A percentile compares a stretch with the other conserved stretches of the same genome.
phyloP scores from a whole-genome alignment of 2,113 vertebrate genomes.

The Eublepharis macularius region DNA sequence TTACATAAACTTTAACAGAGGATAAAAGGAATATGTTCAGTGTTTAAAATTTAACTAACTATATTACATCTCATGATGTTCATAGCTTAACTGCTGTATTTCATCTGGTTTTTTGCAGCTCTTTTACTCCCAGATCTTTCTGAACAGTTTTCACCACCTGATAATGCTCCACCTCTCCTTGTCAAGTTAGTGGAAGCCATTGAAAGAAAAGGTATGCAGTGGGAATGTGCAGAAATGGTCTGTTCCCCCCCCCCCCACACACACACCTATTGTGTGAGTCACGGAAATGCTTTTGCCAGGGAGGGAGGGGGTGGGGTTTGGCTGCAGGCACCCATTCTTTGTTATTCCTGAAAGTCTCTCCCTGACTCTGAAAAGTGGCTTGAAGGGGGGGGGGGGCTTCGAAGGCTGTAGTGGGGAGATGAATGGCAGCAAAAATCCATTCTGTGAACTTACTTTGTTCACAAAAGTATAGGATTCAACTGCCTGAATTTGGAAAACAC shows the following conservation, averaged over 20 bases:
- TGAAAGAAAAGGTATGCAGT: constrained; percentile 90
- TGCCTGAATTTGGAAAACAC: not conserved
- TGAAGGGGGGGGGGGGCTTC: no score
- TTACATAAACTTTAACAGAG: constrained; percentile 30
- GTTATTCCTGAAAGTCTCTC: no score
- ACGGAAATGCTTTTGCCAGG: no score
- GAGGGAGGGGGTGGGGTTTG: no score
- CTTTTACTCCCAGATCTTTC: constrained; percentile 84
- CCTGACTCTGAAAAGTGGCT: no score
- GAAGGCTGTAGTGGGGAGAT: no score
- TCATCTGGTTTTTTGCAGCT: constrained; percentile 69
- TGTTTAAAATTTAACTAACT: constrained; percentile 36
- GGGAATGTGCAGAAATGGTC: not conserved
- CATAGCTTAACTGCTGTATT: constrained; percentile 23
- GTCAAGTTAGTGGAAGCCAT: constrained; percentile 88
- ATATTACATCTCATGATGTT: constrained; percentile 7
- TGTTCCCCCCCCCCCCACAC: no score
- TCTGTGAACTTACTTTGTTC: no score
- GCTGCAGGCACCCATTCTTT: no score
- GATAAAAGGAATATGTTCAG: constrained; percentile 2
- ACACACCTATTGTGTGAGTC: no score
- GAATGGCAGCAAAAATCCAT: no score
- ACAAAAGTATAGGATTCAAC: no score
- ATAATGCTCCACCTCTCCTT: constrained; percentile 84
- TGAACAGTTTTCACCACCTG: constrained; percentile 90